Conservation (phyloP, 2,888 invertebrate species). For the Drosophila longiperda region DNA sequence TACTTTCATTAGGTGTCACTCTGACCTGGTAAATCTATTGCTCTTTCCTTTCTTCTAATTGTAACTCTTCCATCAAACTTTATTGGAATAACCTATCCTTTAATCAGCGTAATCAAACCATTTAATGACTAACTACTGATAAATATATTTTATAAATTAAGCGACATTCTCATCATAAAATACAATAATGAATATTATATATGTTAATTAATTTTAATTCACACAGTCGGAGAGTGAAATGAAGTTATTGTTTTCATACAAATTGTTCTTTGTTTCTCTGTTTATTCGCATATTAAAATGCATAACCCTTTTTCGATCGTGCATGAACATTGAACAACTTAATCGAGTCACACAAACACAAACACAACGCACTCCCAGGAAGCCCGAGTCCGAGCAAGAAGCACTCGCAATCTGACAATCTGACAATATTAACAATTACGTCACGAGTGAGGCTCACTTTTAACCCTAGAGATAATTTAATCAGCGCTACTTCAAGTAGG, state of each 20-base stretch:
- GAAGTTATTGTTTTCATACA: background rate
- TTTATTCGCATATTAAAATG: slow-evolving; percentile 1
- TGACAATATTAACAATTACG: slow-evolving; percentile 55
- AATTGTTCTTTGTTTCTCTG: background rate
- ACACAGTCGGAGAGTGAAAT: background rate
- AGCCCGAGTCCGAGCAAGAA: slow-evolving; percentile 8
- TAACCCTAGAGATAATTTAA: slow-evolving; percentile 70
- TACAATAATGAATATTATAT: background rate
- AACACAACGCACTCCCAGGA: slow-evolving; percentile 31
- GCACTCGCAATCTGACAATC: background rate
- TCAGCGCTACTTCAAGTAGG: slow-evolving; percentile 69
- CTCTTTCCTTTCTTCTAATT: background rate
- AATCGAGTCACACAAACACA: slow-evolving; percentile 35
- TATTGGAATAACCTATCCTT: background rate
- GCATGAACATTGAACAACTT: slow-evolving; percentile 39
- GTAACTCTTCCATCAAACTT: background rate
- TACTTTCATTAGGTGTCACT: too few species aligned
- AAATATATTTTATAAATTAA: background rate
- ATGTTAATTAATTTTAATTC: background rate
- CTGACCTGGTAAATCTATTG: too few species aligned
- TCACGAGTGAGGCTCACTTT: slow-evolving; percentile 69
- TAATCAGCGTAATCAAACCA: background rate
- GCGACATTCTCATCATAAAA: background rate
- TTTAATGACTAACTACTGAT: background rate
- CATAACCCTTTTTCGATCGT: slow-evolving; percentile 27